A percentile compares a stretch with the other conserved stretches of the same genome.
phyloP scores from a whole-genome alignment of 2,797 vertebrate species.

The Xiphorhynchus erythropygius region DNA sequence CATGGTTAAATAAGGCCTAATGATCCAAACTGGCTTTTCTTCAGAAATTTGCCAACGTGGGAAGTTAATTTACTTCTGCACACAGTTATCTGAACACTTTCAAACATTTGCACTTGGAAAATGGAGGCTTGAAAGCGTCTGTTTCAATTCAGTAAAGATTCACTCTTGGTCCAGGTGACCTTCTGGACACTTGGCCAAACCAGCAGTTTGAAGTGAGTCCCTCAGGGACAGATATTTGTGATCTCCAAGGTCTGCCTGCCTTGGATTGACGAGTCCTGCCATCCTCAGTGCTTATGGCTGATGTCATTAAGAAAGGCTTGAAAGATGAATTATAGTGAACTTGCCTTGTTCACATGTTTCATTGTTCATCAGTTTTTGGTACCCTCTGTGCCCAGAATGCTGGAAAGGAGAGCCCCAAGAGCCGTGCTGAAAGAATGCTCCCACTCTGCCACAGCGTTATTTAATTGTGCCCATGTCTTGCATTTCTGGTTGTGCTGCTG shows the following conservation, averaged over 20 bases:
- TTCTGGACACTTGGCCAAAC: not conserved
- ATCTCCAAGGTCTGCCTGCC: not conserved
- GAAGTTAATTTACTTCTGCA: not conserved
- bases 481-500: not conserved
- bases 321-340: not conserved
- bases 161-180: not conserved
- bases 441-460: not conserved
- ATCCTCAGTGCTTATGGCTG: not conserved
- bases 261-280: not conserved
- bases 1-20: not conserved
- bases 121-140: not conserved
- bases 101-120: not conserved
- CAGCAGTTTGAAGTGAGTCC: not conserved
- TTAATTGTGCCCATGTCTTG: not conserved
- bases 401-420: not conserved
- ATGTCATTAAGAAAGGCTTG: not conserved
- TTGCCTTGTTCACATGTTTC: not conserved
- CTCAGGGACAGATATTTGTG: not conserved
- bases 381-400: not conserved
- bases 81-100: not conserved
- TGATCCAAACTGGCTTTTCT: not conserved
- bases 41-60: not conserved
- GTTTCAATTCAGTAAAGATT: not conserved
- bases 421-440: not conserved
- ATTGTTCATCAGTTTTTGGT: not conserved